Percentiles rank a stretch among this genome's conserved stretches.
Evolutionary conservation across 2,797 vertebrate genomes (phyloP).

Genomic region (Myoxocephalus aenaeus): DNA sequence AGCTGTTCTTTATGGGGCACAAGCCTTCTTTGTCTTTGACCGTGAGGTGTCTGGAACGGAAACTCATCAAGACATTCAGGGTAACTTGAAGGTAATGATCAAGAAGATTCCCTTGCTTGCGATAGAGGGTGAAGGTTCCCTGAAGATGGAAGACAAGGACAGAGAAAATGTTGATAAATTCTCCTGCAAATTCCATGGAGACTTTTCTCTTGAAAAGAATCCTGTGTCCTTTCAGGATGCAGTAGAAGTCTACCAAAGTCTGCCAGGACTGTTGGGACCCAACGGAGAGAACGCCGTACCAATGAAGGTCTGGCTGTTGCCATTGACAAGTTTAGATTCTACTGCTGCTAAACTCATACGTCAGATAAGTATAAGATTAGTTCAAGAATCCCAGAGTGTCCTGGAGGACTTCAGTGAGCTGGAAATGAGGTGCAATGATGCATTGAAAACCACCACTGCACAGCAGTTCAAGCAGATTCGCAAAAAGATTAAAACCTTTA

Average conservation of each 20-base stretch:
- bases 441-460: slow-evolving; percentile 32
- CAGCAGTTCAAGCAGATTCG: slow-evolving; percentile 45
- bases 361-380: slow-evolving; percentile 66
- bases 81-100: slow-evolving; percentile 55
- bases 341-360: slow-evolving; percentile 51
- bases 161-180: slow-evolving; percentile 48
- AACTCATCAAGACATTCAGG: slow-evolving; percentile 57
- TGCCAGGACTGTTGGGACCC: slow-evolving; percentile 56
- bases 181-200: slow-evolving; percentile 73
- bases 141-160: slow-evolving; percentile 57
- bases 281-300: slow-evolving; percentile 63
- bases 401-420: slow-evolving; percentile 58
- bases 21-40: slow-evolving; percentile 78
- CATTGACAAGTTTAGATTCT: slow-evolving; percentile 64
- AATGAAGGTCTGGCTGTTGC: slow-evolving; percentile 72
- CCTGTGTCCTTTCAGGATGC: slow-evolving; percentile 58
- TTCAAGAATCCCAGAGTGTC: slow-evolving; percentile 39
- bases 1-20: slow-evolving; percentile 72
- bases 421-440: slow-evolving; percentile 51
- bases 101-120: slow-evolving; percentile 41
- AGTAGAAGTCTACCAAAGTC: slow-evolving; percentile 61
- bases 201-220: slow-evolving; percentile 44
- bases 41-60: slow-evolving; percentile 53
- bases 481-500: slow-evolving; percentile 50
- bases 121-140: slow-evolving; percentile 37